These are phyloP conservation scores for Stegastes partitus DNA, from an alignment of 2,113 vertebrate genomes.

Conservation along the genomic window DNA sequence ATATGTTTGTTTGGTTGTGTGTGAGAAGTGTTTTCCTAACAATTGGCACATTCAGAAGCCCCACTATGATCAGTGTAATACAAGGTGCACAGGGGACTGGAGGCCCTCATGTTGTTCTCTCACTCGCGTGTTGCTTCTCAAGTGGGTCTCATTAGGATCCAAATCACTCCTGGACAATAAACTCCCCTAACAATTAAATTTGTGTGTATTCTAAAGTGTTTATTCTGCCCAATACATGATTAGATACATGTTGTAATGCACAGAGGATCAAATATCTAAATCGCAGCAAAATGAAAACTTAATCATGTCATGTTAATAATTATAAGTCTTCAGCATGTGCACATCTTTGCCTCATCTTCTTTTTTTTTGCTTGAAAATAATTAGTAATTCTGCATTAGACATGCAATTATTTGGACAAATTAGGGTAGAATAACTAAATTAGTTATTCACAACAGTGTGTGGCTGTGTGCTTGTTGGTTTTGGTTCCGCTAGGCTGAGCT, in stretches of 20 bases:
- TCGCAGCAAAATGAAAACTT: too few relatives aligned
- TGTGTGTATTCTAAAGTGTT: conserved; percentile 18
- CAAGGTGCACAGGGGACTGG: conserved; percentile 17
- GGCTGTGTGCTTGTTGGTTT: too few relatives aligned
- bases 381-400: too few relatives aligned
- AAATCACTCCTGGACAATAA: conserved; percentile 40
- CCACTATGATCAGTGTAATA: conserved; percentile 6
- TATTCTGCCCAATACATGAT: conserved; percentile 11
- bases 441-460: too few relatives aligned
- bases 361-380: too few relatives aligned
- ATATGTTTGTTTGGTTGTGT: conserved; percentile 49
- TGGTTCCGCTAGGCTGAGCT: too few relatives aligned
- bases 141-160: conserved; percentile 58
- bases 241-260: not conserved
- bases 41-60: conserved; percentile 22
- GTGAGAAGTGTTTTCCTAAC: conserved; percentile 41
- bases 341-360: too few relatives aligned
- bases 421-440: too few relatives aligned
- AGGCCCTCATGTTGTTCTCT: conserved; percentile 34
- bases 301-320: too few relatives aligned
- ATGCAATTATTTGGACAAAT: too few relatives aligned
- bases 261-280: not conserved
- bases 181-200: conserved; percentile 26
- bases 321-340: too few relatives aligned
- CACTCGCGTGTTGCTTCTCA: conserved; percentile 10